Base-by-base conservation (phyloP, 2,888 invertebrate genomes). In the Tiphia femorata region DNA sequence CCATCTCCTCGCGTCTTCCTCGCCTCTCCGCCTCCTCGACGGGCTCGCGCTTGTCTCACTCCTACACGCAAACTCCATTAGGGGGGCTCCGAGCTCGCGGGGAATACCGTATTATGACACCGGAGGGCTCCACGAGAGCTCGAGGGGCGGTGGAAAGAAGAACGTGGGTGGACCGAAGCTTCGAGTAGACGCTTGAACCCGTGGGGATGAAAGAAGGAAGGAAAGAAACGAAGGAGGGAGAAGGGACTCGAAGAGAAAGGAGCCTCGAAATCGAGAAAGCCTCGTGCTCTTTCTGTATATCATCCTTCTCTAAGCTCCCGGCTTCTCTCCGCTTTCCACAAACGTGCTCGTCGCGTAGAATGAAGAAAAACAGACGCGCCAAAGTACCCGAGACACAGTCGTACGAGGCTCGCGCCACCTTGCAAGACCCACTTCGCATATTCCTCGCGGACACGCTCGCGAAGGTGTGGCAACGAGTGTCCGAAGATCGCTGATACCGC, bases 1-100 rank as follows among this genome's bases (percentile, higher is more conserved):
- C 42, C 38, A 14, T 2, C 14, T 54, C 35, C 25, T 25, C 50
- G 35, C 27, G 29, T 29, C 35, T 5, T 53, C 43, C 46, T 51
- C 54, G 43, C 12, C 49, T 53, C 57, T 54, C 44, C 58, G 56
- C 50, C 49, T 48, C 47, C 51, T 33, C 51, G 23, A 17, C 25
- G 23, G 20, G 37, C 37, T 50, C 49, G 56, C 43, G 57, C 57
- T 59, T 58, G 72, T 77, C 73, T 71, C 75, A 70, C 76, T 80
- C 75, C 75, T 77, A 82, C 82, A 82, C 79, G 82, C 77, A 81
- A 82, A 82, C 77, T 82, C 82, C 82, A 82, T 82, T 82, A 82
- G 76, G 73, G 70, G 67, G 57, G 59, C 49, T 58, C 62, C 63
- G 64, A 65, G 64, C 70, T 73, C 71, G 69, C 62, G 56, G 59